Evolutionary conservation across 2,888 invertebrate genomes (phyloP).

Genomic region (Pristionchus arcanus): DNA sequence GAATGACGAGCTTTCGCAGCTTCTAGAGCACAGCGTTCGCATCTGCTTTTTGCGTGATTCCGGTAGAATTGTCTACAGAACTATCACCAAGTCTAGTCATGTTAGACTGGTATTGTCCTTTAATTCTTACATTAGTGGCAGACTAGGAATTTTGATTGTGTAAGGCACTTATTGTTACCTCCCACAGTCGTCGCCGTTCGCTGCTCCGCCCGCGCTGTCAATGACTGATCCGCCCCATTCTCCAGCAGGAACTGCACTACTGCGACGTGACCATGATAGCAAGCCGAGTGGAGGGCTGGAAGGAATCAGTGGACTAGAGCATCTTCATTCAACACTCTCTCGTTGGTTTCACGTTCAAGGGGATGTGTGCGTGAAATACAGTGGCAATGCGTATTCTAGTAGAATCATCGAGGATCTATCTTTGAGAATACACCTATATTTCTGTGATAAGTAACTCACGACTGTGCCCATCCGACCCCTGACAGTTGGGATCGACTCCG

Average conservation of each 20-base stretch:
- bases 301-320: background rate
- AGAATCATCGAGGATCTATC: too few species aligned
- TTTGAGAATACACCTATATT: too few species aligned
- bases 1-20: background rate
- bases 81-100: too few species aligned
- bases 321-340: too few species aligned
- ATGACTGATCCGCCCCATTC: constrained; percentile 81
- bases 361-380: too few species aligned
- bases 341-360: background rate
- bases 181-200: constrained; percentile 15
- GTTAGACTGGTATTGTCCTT: too few species aligned
- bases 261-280: constrained; percentile 81
- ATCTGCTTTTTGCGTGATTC: too few species aligned
- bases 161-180: too few species aligned
- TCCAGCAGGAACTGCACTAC: constrained; percentile 81
- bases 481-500: constrained; percentile 34
- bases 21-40: too few species aligned
- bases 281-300: constrained; percentile 81
- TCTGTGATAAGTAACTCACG: constrained; percentile 9
- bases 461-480: constrained; percentile 81
- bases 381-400: too few species aligned
- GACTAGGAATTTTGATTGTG: too few species aligned
- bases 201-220: constrained; percentile 78
- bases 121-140: background rate
- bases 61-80: background rate